These are phyloP conservation scores for Keiferia lycopersicella DNA, from an alignment of 2,888 invertebrate genomes.

Conservation along the genomic window DNA sequence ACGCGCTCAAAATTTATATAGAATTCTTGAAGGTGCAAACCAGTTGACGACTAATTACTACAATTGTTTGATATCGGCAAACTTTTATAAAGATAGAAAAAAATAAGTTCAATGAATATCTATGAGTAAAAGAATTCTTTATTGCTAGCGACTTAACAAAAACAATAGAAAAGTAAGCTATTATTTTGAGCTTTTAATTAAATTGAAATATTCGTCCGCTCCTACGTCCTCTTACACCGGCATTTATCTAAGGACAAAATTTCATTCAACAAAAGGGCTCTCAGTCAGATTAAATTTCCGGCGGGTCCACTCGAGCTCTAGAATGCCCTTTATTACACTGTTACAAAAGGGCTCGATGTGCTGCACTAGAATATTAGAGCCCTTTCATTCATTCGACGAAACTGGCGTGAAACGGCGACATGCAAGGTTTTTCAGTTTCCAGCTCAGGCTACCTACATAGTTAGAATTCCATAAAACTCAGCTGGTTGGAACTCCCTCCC, in stretches of 20 bases:
- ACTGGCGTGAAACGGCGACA: background rate
- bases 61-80: too few species aligned
- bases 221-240: slow-evolving; percentile 55
- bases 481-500: too few species aligned
- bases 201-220: slow-evolving; percentile 71
- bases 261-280: slow-evolving; percentile 67
- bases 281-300: slow-evolving; percentile 77
- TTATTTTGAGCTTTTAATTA: slow-evolving; percentile 65
- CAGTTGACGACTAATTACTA: too few species aligned
- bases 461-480: background rate
- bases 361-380: slow-evolving; percentile 70
- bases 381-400: slow-evolving; percentile 31
- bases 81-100: background rate
- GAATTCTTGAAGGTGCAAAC: too few species aligned
- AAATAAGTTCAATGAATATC: background rate
- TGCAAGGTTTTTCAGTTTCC: background rate
- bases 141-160: slow-evolving; percentile 32
- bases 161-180: slow-evolving; percentile 55
- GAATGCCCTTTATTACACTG: slow-evolving; percentile 74
- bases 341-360: slow-evolving; percentile 64
- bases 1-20: too few species aligned
- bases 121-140: background rate
- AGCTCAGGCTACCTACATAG: background rate
- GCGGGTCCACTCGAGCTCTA: slow-evolving; percentile 72
- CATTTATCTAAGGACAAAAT: slow-evolving; percentile 74